These are phyloP conservation scores for Mionectes macconnelli DNA, from an alignment of 2,113 vertebrate species.

Conservation along the genomic window DNA sequence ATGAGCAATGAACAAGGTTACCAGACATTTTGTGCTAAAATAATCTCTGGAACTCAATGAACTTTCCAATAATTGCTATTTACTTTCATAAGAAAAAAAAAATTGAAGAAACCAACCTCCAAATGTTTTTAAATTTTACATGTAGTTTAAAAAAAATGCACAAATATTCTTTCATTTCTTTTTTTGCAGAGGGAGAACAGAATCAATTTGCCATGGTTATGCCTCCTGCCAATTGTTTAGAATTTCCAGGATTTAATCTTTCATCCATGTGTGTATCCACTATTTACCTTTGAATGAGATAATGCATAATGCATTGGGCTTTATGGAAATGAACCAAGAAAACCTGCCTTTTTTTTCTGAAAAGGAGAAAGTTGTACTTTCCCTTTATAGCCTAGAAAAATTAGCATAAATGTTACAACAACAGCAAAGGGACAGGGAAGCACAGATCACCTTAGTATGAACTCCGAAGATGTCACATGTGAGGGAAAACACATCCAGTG, in stretches of 20 bases:
- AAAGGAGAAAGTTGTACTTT: not conserved
- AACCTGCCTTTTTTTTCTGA: not conserved
- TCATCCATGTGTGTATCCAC: conserved; percentile 72
- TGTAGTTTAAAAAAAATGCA: conserved; percentile 68
- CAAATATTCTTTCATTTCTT: conserved; percentile 68
- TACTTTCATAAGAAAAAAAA: not conserved
- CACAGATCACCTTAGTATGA: not conserved
- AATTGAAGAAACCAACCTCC: not conserved
- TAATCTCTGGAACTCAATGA: not conserved
- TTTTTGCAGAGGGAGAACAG: conserved; percentile 68
- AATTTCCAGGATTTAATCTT: conserved; percentile 77
- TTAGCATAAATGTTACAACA: not conserved
- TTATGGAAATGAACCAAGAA: conserved; percentile 71
- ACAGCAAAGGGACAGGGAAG: not conserved
- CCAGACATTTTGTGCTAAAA: conserved; percentile 9
- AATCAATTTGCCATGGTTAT: conserved; percentile 78
- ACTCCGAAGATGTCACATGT: not conserved
- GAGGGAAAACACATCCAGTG: not conserved
- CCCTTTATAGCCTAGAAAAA: conserved; percentile 18
- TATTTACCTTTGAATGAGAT: conserved; percentile 75
- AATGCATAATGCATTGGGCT: conserved; percentile 72
- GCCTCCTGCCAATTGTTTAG: conserved; percentile 77
- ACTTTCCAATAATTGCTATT: not conserved
- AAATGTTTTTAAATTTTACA: conserved; percentile 48
- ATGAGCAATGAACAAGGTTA: not conserved